Percentiles rank a stretch among this genome's conserved stretches.
Evolutionary conservation across 2,797 vertebrate genomes (phyloP).

Genomic region (Anisognathus igniventris): DNA sequence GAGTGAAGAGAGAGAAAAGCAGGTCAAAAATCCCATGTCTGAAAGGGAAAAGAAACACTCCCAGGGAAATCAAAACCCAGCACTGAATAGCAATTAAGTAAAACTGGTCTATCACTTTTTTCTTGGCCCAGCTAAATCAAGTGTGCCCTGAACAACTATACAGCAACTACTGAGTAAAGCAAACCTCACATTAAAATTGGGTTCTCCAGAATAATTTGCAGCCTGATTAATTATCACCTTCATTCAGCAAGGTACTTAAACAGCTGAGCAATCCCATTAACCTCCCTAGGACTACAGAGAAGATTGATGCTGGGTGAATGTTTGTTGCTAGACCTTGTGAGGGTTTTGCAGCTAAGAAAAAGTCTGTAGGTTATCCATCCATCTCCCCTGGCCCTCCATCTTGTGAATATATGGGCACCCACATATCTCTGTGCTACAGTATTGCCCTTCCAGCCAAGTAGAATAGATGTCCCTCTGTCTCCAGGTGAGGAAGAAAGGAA

Average conservation of each 20-base stretch:
- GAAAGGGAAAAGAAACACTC: neutral
- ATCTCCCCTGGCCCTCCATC: neutral
- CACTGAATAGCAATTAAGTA: neutral
- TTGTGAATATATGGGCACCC: neutral
- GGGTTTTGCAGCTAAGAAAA: neutral
- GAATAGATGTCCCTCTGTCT: neutral
- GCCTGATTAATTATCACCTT: slow-evolving; percentile 18
- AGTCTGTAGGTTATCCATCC: neutral
- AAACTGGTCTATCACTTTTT: slow-evolving; percentile 12
- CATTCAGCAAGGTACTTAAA: slow-evolving; percentile 1
- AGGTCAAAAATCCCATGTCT: neutral
- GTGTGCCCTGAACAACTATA: neutral
- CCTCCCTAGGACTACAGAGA: neutral
- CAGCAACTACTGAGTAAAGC: neutral
- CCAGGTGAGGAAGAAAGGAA: neutral
- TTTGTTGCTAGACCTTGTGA: neutral
- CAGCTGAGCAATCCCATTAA: slow-evolving; percentile 15
- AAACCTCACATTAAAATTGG: neutral
- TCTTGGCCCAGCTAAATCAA: neutral
- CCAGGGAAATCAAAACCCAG: neutral
- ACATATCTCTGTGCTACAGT: neutral
- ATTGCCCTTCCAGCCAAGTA: neutral
- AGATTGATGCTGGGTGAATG: neutral
- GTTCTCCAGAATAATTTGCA: slow-evolving; percentile 56
- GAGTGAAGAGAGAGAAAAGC: neutral